A percentile compares a stretch with the other conserved stretches of the same genome.
Conservation (phyloP, 2,113 vertebrate species). For the Larimichthys crocea region DNA sequence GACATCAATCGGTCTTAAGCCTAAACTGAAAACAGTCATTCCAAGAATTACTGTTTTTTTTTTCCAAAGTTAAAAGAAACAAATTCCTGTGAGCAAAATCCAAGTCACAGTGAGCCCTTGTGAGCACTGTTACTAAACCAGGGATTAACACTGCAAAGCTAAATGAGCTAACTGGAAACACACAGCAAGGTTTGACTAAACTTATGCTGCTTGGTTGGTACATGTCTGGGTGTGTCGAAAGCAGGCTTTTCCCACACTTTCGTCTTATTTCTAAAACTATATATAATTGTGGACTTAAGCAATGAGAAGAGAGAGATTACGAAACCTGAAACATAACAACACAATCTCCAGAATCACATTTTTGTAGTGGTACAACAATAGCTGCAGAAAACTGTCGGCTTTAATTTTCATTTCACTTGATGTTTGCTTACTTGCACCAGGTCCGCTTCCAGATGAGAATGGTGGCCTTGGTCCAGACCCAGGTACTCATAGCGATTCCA, state of each 20-base stretch:
- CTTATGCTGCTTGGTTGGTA: neutral
- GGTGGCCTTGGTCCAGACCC: constrained; percentile 99
- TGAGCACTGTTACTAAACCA: constrained; percentile 19
- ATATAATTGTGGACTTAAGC: neutral
- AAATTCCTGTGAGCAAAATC: constrained; percentile 25
- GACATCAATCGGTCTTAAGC: neutral
- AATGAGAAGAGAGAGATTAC: neutral
- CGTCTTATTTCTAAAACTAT: constrained; percentile 3
- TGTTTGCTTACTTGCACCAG: constrained; percentile 91
- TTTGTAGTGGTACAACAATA: neutral
- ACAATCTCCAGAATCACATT: neutral
- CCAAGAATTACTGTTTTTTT: neutral
- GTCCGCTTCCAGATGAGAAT: constrained; percentile 98
- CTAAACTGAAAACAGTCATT: constrained; percentile 5
- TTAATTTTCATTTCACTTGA: neutral
- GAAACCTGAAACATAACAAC: neutral
- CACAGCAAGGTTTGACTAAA: too few relatives aligned
- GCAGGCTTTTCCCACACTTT: constrained; percentile 1
- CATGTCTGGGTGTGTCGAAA: neutral
- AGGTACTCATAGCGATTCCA: constrained; percentile 97
- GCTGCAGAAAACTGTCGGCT: neutral
- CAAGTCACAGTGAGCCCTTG: constrained; percentile 24
- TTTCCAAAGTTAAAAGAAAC: neutral
- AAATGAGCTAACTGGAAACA: neutral
- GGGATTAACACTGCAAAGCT: constrained; percentile 21